These are phyloP conservation scores for Calcarius lapponicus DNA, from an alignment of 2,797 vertebrate species.

Conservation along the genomic window DNA sequence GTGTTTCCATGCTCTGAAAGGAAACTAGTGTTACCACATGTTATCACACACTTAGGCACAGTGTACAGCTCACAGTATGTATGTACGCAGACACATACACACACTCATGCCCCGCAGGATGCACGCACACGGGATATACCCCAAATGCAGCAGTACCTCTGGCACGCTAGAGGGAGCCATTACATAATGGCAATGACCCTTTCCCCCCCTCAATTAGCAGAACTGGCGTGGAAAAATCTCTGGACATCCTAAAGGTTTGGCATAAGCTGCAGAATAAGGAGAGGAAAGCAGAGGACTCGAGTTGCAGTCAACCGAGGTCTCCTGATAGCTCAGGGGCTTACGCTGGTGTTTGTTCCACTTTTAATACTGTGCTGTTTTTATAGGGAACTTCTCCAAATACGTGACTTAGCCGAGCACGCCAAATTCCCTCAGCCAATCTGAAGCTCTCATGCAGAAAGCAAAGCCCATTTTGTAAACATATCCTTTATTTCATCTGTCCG, in stretches of 20 bases:
- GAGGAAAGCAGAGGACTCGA: neutral
- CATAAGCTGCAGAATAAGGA: neutral
- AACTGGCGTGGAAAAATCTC: neutral
- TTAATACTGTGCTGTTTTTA: neutral
- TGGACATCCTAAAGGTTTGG: neutral
- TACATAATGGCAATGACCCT: constrained; percentile 65
- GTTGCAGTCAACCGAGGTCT: neutral
- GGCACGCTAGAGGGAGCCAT: constrained; percentile 70
- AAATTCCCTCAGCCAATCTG: constrained; percentile 38
- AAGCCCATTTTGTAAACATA: constrained; percentile 44
- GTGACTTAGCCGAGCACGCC: neutral
- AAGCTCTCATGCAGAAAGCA: constrained; percentile 10
- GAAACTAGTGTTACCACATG: fast-evolving
- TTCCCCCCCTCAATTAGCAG: neutral
- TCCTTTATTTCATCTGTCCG: constrained; percentile 17
- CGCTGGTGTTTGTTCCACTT: neutral
- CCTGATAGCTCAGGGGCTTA: neutral
- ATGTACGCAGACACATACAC: fast-evolving
- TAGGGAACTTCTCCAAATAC: neutral
- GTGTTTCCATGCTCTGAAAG: neutral
- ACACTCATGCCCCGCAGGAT: fast-evolving
- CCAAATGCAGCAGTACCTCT: constrained; percentile 28
- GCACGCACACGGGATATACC: constrained; percentile 1
- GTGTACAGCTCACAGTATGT: too few species aligned
- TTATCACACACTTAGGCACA: fast-evolving